Evolutionary conservation across 2,113 vertebrate genomes (phyloP).

Genomic region (Phalacrocorax pelagicus): DNA sequence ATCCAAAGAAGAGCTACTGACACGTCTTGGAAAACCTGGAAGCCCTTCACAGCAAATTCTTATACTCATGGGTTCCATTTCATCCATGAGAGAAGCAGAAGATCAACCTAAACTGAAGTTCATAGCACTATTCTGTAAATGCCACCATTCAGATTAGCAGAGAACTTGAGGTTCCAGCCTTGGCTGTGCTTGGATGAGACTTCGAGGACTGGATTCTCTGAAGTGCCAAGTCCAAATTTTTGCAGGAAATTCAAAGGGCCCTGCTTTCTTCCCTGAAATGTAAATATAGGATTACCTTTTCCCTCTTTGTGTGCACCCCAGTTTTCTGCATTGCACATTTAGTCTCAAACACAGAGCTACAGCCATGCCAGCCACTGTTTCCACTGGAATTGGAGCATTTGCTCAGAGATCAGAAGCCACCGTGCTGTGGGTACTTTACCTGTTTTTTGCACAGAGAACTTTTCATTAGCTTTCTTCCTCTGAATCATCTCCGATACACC

Average conservation of each 20-base stretch:
- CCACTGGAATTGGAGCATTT: neutral
- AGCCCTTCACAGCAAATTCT: neutral
- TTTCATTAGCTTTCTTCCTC: neutral
- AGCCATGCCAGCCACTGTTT: neutral
- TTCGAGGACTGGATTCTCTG: neutral
- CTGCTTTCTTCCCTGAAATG: neutral
- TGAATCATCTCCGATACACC: neutral
- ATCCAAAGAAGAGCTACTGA: neutral
- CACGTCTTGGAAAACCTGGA: neutral
- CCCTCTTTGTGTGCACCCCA: rapidly evolving
- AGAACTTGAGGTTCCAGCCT: neutral
- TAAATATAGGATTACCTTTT: neutral
- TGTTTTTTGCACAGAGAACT: neutral
- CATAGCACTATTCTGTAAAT: neutral
- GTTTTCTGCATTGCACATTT: neutral
- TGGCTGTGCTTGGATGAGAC: neutral
- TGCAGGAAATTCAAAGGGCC: neutral
- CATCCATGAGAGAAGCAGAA: neutral
- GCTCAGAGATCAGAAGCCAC: neutral
- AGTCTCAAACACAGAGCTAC: neutral
- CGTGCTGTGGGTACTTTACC: neutral
- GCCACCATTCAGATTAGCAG: neutral
- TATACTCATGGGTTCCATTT: neutral
- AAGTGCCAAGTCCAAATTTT: neutral
- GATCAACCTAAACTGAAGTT: neutral